These are phyloP conservation scores for Sphecodes monilicornis DNA, from an alignment of 2,888 invertebrate species.

Conservation along the genomic window DNA sequence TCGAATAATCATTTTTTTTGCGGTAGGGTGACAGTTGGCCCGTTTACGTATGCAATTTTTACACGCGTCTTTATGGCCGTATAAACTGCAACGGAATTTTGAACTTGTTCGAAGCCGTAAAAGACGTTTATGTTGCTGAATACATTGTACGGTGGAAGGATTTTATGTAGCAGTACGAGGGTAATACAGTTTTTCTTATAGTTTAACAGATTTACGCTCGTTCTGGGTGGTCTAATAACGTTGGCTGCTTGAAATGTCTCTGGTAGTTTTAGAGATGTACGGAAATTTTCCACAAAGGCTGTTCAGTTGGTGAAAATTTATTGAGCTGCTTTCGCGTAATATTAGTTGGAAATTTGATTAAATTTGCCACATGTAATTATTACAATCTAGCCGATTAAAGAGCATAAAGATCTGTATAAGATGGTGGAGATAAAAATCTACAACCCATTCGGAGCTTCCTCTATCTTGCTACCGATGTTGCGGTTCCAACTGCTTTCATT, in stretches of 20 bases:
- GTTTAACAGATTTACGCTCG: neutral
- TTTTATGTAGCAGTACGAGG: neutral
- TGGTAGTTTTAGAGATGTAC: neutral
- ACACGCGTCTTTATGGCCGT: neutral
- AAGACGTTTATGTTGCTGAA: neutral
- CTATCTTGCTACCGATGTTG: too few species aligned
- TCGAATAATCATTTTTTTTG: slow-evolving; percentile 1
- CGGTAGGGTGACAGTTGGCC: slow-evolving; percentile 6
- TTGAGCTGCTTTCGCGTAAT: neutral
- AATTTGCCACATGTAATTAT: neutral
- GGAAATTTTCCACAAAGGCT: too few species aligned
- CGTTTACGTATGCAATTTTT: slow-evolving; percentile 26
- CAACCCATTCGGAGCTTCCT: too few species aligned
- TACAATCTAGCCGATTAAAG: neutral
- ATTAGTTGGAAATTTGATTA: neutral
- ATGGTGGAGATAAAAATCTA: too few species aligned
- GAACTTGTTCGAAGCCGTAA: neutral
- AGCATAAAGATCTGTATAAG: too few species aligned
- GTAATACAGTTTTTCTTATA: neutral
- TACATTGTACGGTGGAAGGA: neutral
- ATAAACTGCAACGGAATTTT: neutral
- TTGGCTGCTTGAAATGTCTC: neutral
- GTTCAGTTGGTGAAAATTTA: too few species aligned
- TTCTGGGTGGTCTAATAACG: neutral
- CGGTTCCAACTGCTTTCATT: too few species aligned